A percentile compares a stretch with the other conserved stretches of the same genome.
phyloP scores from a whole-genome alignment of 2,888 invertebrate genomes.

The Pycnomerus fuliginosus region DNA sequence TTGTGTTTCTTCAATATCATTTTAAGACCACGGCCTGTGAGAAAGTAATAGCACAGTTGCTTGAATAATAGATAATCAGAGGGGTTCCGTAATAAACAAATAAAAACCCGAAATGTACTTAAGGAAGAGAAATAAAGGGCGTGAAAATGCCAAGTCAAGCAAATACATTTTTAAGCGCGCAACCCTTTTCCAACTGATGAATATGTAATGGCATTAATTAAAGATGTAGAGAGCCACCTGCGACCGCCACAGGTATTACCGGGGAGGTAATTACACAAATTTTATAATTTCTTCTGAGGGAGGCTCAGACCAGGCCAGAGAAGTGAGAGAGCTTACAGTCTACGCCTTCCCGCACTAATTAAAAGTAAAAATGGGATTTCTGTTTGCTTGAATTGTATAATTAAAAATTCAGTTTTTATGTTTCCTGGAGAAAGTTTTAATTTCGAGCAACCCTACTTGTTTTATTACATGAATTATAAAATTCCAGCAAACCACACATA shows the following conservation, averaged over 20 bases:
- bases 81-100: conserved; percentile 24
- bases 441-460: conserved; percentile 18
- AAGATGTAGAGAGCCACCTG: conserved; percentile 52
- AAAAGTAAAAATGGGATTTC: conserved; percentile 54
- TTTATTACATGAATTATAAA: conserved; percentile 24
- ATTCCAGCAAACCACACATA: conserved; percentile 3
- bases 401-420: conserved; percentile 51
- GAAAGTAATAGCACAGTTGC: too few relatives aligned
- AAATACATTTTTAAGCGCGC: conserved; percentile 35
- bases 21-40: too few relatives aligned
- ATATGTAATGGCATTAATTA: conserved; percentile 55
- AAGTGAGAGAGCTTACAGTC: conserved; percentile 29
- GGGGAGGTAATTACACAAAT: conserved; percentile 51
- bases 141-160: conserved; percentile 31
- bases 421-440: conserved; percentile 39
- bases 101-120: conserved; percentile 25
- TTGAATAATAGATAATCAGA: conserved; percentile 4
- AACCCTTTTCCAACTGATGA: conserved; percentile 47
- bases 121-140: conserved; percentile 25
- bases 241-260: conserved; percentile 49
- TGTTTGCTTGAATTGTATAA: conserved; percentile 50
- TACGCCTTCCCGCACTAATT: conserved; percentile 43
- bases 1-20: too few relatives aligned
- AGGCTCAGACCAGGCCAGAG: conserved; percentile 31
- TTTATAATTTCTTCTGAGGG: conserved; percentile 49